phyloP scores from a whole-genome alignment of 2,113 vertebrate species.

The Ceyx margarethae region DNA sequence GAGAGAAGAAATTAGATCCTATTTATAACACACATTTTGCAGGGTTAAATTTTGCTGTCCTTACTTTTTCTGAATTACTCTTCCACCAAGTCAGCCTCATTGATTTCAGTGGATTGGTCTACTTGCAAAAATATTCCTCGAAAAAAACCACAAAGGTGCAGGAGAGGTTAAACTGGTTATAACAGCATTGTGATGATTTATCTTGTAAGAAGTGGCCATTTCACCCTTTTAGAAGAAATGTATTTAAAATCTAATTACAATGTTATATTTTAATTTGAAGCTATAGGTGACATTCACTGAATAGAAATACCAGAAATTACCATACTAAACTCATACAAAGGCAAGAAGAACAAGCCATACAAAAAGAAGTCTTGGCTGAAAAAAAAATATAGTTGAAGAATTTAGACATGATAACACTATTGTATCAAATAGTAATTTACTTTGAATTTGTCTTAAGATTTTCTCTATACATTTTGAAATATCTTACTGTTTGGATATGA shows the following conservation, averaged over 20 bases:
- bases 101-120: background rate
- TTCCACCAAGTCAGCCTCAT: background rate
- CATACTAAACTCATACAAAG: background rate
- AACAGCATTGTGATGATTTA: background rate
- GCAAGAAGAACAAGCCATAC: background rate
- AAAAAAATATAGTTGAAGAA: background rate
- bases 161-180: slow-evolving; percentile 6
- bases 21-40: slow-evolving; percentile 14
- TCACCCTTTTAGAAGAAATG: background rate
- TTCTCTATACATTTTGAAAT: background rate
- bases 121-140: background rate
- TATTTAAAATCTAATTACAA: slow-evolving; percentile 28
- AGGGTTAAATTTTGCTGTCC: background rate
- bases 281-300: background rate
- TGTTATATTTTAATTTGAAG: background rate
- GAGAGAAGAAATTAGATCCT: too few relatives aligned
- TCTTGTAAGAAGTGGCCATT: background rate
- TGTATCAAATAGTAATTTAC: background rate
- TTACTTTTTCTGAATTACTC: background rate
- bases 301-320: background rate
- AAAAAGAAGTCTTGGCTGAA: background rate
- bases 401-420: background rate
- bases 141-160: background rate
- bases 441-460: background rate
- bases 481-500: background rate